These are phyloP conservation scores for Hylia prasina DNA, from an alignment of 2,113 vertebrate genomes.

Conservation along the genomic window DNA sequence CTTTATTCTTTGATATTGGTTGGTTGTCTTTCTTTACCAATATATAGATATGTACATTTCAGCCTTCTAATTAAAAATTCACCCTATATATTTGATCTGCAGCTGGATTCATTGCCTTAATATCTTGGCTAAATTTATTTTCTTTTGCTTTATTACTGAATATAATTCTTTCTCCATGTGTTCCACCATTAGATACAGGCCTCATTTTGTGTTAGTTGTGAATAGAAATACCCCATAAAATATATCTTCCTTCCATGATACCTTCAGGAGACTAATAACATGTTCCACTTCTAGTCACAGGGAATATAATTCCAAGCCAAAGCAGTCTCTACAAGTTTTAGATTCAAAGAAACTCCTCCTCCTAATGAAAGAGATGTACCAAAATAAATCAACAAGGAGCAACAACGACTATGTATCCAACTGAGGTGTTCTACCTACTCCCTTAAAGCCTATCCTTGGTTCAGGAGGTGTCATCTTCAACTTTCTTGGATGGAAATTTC, in stretches of 20 bases:
- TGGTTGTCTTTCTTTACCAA: not conserved
- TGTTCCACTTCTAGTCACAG: not conserved
- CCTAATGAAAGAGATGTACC: not conserved
- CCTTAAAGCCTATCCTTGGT: not conserved
- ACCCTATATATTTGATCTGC: not conserved
- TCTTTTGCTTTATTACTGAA: not conserved
- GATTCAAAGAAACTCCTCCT: not conserved
- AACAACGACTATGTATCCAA: not conserved
- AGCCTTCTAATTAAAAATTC: not conserved
- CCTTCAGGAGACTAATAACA: not conserved
- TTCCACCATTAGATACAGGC: not conserved
- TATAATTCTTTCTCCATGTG: not conserved
- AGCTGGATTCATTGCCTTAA: not conserved
- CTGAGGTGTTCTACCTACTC: not conserved
- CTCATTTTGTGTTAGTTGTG: not conserved
- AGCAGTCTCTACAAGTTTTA: not conserved
- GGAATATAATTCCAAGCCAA: not conserved
- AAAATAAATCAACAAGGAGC: constrained; percentile 18
- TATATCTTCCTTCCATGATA: not conserved
- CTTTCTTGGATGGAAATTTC: not conserved
- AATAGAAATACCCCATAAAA: constrained; percentile 13
- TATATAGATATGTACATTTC: not conserved
- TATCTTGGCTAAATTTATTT: not conserved
- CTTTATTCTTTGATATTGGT: not conserved
- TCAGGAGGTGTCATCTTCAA: not conserved